Evolutionary conservation across 2,797 vertebrate genomes (phyloP).

Genomic region (Alosa sapidissima): DNA sequence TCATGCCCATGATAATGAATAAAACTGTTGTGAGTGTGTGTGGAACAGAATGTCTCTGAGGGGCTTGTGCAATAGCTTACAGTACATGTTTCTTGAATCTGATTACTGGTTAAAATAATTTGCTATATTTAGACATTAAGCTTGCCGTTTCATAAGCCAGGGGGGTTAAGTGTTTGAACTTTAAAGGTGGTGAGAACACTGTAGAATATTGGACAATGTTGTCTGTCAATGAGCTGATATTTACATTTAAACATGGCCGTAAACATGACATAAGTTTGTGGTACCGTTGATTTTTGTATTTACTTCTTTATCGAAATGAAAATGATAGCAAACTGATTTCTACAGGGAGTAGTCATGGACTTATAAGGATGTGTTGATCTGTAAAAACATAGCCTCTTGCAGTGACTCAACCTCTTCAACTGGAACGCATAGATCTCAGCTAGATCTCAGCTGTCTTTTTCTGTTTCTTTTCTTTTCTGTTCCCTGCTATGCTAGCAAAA

Average conservation of each 20-base stretch:
- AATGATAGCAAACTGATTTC: neutral
- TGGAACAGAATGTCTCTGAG: constrained; percentile 17
- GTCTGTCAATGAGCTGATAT: neutral
- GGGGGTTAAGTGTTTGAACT: constrained; percentile 12
- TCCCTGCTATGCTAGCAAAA: neutral
- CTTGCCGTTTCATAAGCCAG: constrained; percentile 38
- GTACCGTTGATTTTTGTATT: neutral
- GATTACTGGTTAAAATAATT: constrained; percentile 26
- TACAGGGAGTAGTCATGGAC: neutral
- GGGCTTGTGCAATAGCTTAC: constrained; percentile 13
- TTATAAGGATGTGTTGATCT: constrained; percentile 1
- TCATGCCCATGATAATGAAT: neutral
- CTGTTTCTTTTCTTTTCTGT: neutral
- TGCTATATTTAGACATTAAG: constrained; percentile 30
- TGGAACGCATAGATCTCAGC: neutral
- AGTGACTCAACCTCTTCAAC: neutral
- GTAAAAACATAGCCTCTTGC: neutral
- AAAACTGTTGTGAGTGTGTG: neutral
- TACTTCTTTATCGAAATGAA: neutral
- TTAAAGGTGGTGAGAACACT: neutral
- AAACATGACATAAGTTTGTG: neutral
- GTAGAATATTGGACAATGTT: neutral
- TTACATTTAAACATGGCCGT: neutral
- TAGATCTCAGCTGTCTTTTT: neutral
- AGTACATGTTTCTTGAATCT: constrained; percentile 11